A percentile compares a stretch with the other conserved stretches of the same genome.
phyloP scores from a whole-genome alignment of 2,797 vertebrate genomes.

The Microcaecilia unicolor region DNA sequence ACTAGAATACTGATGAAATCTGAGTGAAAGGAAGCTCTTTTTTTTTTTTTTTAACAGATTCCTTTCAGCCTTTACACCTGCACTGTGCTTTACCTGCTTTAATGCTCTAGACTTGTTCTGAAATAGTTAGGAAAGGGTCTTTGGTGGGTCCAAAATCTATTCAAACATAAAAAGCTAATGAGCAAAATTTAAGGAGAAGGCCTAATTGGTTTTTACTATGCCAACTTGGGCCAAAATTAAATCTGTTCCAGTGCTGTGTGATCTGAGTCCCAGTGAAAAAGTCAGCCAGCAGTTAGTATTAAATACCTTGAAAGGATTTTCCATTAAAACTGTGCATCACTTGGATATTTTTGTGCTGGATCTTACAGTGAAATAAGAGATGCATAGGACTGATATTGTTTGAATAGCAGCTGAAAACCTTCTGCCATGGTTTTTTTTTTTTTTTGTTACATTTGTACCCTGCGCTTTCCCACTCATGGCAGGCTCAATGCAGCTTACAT shows the following conservation, averaged over 20 bases:
- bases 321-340: background rate
- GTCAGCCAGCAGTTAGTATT: background rate
- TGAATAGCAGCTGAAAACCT: too few species aligned
- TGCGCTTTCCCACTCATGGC: too few species aligned
- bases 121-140: background rate
- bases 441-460: too few species aligned
- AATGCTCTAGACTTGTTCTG: too few species aligned
- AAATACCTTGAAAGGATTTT: background rate
- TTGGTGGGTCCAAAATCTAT: background rate
- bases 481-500: too few species aligned
- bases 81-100: too few species aligned
- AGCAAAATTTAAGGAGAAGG: background rate
- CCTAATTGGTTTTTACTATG: background rate
- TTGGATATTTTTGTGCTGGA: background rate
- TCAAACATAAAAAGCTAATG: background rate
- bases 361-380: conserved; percentile 2
- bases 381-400: background rate
- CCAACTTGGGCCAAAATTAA: background rate
- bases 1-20: too few species aligned
- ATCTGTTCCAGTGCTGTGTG: background rate
- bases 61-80: too few species aligned
- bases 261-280: background rate
- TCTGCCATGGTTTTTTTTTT: too few species aligned
- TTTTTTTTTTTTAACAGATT: too few species aligned
- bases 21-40: too few species aligned